These are phyloP conservation scores for Sphecodes monilicornis DNA, from an alignment of 2,888 invertebrate genomes.

Conservation along the genomic window DNA sequence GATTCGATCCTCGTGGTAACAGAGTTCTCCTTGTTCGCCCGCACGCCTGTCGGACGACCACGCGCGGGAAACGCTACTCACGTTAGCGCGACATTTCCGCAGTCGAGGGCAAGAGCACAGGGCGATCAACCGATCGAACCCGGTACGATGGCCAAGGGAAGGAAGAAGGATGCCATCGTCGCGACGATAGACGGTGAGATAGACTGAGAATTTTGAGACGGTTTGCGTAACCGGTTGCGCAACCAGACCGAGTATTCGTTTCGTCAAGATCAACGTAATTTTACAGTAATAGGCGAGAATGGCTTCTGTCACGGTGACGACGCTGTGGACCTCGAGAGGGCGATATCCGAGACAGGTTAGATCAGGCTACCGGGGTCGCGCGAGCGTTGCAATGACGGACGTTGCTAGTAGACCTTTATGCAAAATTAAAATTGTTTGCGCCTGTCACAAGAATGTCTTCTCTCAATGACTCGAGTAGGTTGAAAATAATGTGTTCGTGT, in stretches of 20 bases:
- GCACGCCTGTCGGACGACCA: not conserved
- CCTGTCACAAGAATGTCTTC: no score
- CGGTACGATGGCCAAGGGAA: constrained; percentile 11
- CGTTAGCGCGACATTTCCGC: not conserved
- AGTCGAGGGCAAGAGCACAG: not conserved
- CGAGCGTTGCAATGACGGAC: no score
- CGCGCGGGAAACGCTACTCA: not conserved
- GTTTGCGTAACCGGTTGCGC: constrained; percentile 19
- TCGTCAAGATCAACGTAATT: constrained; percentile 31
- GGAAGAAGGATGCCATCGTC: constrained; percentile 32
- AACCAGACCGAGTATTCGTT: not conserved
- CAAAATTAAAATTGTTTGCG: no score
- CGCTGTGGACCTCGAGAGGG: constrained; percentile 88
- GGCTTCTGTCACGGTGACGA: constrained; percentile 59
- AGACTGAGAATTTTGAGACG: not conserved
- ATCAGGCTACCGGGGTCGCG: not conserved
- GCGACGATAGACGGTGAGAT: constrained; percentile 64
- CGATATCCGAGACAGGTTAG: constrained; percentile 88
- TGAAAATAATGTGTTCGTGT: no score
- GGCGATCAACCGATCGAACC: not conserved
- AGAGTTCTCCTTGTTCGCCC: not conserved
- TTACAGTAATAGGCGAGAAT: constrained; percentile 51
- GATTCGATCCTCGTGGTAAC: not conserved
- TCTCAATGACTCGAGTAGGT: no score
- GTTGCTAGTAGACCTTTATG: no score